phyloP scores from a whole-genome alignment of 2,888 invertebrate genomes.

The Lochmaea crataegi region DNA sequence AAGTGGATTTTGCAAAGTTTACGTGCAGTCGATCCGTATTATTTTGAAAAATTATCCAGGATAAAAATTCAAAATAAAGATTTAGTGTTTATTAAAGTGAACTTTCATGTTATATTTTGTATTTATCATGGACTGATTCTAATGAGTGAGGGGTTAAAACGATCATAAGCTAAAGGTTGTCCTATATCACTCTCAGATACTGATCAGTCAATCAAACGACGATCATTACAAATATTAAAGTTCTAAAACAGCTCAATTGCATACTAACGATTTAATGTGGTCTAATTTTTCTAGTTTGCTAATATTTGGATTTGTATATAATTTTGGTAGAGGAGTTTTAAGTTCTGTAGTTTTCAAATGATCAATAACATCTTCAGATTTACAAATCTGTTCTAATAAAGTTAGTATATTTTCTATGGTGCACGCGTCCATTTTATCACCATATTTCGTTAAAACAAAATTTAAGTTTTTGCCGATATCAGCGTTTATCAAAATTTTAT shows the following conservation, averaged over 20 bases:
- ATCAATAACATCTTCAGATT: constrained; percentile 48
- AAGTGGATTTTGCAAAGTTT: no score
- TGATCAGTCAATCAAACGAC: background rate
- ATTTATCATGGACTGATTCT: background rate
- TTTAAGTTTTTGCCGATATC: constrained; percentile 60
- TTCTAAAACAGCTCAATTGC: constrained; percentile 12
- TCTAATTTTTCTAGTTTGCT: constrained; percentile 42
- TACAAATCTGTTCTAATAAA: constrained; percentile 57
- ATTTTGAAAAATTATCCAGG: no score
- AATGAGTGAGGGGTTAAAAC: background rate
- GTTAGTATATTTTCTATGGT: constrained; percentile 58
- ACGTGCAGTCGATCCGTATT: no score
- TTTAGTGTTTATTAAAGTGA: no score
- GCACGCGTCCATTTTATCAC: constrained; percentile 59
- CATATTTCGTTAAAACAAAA: constrained; percentile 59
- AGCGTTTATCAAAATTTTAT: constrained; percentile 48
- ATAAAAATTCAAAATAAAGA: no score
- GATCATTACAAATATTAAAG: background rate
- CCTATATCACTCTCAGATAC: background rate
- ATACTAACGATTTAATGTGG: constrained; percentile 30
- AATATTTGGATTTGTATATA: constrained; percentile 48
- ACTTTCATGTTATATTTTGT: background rate
- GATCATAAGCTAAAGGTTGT: background rate
- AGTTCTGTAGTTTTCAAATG: constrained; percentile 52
- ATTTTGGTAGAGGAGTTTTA: constrained; percentile 49